phyloP scores from a whole-genome alignment of 2,113 vertebrate species.

The Orycteropus afer region DNA sequence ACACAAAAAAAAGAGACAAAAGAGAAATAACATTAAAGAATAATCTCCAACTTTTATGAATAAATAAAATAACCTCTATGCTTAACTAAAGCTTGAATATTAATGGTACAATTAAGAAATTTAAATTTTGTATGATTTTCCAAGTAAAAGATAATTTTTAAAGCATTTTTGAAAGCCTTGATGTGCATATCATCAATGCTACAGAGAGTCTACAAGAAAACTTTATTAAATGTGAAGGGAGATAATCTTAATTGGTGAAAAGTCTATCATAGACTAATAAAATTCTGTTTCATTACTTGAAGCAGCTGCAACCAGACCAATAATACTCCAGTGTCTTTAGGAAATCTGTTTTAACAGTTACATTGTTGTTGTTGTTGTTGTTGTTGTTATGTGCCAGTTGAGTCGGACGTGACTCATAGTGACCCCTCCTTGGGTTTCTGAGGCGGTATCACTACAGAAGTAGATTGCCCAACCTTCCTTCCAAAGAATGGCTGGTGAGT shows the following conservation, averaged over 20 bases:
- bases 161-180: constrained; percentile 42
- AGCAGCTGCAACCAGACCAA: neutral
- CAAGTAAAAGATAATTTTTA: constrained; percentile 45
- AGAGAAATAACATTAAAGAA: constrained; percentile 27
- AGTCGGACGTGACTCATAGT: too few relatives aligned
- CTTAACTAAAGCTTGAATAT: constrained; percentile 37
- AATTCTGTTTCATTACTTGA: constrained; percentile 33
- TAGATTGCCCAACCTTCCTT: too few relatives aligned
- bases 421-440: too few relatives aligned
- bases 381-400: too few relatives aligned
- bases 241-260: neutral
- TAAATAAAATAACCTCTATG: neutral
- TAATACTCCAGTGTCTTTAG: neutral
- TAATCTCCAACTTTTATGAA: neutral
- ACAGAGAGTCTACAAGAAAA: constrained; percentile 4
- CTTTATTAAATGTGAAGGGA: constrained; percentile 5
- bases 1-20: neutral
- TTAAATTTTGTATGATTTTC: constrained; percentile 17
- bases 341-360: constrained; percentile 12
- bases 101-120: neutral
- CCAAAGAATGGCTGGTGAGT: too few relatives aligned
- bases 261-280: neutral
- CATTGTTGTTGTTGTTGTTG: too few relatives aligned
- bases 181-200: neutral
- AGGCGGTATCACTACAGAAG: too few relatives aligned